phyloP scores from a whole-genome alignment of 2,888 invertebrate genomes.

The Cephus rjabovi region DNA sequence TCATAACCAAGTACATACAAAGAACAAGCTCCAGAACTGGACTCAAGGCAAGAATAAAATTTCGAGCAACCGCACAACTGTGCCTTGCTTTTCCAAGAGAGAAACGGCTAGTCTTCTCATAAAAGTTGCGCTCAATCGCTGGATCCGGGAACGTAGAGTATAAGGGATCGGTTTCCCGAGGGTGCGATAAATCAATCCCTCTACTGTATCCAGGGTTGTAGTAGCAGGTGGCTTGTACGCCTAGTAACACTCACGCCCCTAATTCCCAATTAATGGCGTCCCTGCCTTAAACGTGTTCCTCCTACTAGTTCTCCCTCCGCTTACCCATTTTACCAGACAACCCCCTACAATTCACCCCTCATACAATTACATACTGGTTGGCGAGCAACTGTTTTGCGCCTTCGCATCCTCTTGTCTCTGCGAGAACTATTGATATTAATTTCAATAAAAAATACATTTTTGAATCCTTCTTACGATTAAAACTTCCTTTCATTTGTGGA shows the following conservation, averaged over 20 bases:
- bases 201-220: conserved; percentile 27
- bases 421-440: not conserved
- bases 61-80: not conserved
- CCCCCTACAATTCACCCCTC: not conserved
- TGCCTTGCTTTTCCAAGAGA: not conserved
- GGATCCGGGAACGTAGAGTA: not conserved
- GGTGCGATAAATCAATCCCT: conserved; percentile 65
- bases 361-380: not conserved
- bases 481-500: not conserved
- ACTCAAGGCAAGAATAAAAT: not conserved
- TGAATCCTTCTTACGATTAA: not conserved
- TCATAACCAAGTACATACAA: not conserved
- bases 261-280: conserved; percentile 64
- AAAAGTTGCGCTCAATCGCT: not conserved
- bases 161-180: conserved; percentile 41
- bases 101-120: not conserved
- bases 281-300: conserved; percentile 11
- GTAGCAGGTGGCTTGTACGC: conserved; percentile 64
- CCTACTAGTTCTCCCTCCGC: not conserved
- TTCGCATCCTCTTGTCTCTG: not conserved
- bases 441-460: not conserved
- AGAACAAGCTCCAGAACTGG: not conserved
- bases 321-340: not conserved
- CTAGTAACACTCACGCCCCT: conserved; percentile 58
- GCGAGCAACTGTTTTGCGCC: not conserved